Conservation (phyloP, 2,113 vertebrate genomes). For the Brachirus orientalis region DNA sequence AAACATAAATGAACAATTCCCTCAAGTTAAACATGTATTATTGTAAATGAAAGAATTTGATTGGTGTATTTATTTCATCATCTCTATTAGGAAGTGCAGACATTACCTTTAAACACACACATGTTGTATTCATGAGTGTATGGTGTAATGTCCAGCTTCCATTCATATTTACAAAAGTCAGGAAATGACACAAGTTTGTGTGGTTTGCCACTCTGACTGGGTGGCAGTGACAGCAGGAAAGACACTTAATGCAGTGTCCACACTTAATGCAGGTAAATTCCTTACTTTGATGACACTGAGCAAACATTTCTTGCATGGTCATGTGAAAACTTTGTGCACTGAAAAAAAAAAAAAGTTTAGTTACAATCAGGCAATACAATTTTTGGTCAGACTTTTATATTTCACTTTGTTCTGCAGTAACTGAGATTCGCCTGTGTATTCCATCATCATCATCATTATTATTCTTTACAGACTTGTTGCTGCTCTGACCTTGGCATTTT, state of each 20-base stretch:
- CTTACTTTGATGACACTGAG: not conserved
- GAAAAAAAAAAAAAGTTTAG: conserved; percentile 17
- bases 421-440: conserved; percentile 32
- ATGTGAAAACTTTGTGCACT: not conserved
- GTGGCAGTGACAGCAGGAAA: conserved; percentile 38
- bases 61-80: conserved; percentile 3
- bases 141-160: conserved; percentile 56
- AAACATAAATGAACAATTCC: not conserved
- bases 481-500: conserved; percentile 11
- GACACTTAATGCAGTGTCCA: conserved; percentile 20
- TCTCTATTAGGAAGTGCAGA: not conserved
- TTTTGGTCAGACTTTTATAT: no score
- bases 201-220: conserved; percentile 56
- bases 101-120: not conserved
- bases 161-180: conserved; percentile 61
- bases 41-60: conserved; percentile 5
- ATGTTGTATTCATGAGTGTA: conserved; percentile 51
- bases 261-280: conserved; percentile 23
- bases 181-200: conserved; percentile 65
- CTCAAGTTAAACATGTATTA: not conserved
- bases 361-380: conserved; percentile 4
- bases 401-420: conserved; percentile 33
- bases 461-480: conserved; percentile 31
- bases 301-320: conserved; percentile 8
- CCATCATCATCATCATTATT: conserved; percentile 45